Conservation (phyloP, 2,888 invertebrate species). For the Leptothorax acervorum region DNA sequence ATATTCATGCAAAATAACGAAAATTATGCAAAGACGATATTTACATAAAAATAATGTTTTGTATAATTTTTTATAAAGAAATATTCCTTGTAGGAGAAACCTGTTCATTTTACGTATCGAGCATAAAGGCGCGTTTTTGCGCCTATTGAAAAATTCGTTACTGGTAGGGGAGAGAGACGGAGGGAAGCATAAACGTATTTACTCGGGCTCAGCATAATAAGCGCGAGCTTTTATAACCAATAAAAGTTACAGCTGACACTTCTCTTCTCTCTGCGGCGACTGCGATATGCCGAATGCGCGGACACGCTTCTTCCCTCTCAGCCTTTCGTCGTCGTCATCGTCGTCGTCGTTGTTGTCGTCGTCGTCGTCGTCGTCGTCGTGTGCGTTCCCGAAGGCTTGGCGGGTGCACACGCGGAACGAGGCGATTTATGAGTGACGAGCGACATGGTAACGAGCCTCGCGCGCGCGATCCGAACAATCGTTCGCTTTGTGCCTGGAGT, state of each 20-base stretch:
- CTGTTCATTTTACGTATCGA: constrained; percentile 15
- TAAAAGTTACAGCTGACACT: constrained; percentile 84
- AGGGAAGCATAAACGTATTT: constrained; percentile 79
- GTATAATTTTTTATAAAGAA: not conserved
- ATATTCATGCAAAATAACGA: not conserved
- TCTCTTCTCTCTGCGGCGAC: constrained; percentile 73
- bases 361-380: constrained; percentile 28
- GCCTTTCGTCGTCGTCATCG: not conserved
- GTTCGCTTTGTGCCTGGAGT: constrained; percentile 64
- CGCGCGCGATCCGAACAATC: constrained; percentile 68
- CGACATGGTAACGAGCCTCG: constrained; percentile 71
- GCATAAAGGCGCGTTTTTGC: constrained; percentile 38
- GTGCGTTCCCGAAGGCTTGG: constrained; percentile 14
- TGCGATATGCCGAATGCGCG: constrained; percentile 72
- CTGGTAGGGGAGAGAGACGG: constrained; percentile 22
- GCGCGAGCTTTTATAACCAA: constrained; percentile 82
- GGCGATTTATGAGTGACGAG: constrained; percentile 75
- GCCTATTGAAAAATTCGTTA: constrained; percentile 42
- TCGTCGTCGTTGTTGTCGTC: constrained; percentile 6
- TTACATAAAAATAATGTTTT: not conserved
- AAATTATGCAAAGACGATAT: not conserved
- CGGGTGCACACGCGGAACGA: constrained; percentile 53
- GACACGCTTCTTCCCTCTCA: constrained; percentile 61
- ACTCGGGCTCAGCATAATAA: constrained; percentile 82
- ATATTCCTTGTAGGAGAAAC: not conserved